Conservation (phyloP, 2,888 invertebrate genomes). For the Lasioglossum figueresi region DNA sequence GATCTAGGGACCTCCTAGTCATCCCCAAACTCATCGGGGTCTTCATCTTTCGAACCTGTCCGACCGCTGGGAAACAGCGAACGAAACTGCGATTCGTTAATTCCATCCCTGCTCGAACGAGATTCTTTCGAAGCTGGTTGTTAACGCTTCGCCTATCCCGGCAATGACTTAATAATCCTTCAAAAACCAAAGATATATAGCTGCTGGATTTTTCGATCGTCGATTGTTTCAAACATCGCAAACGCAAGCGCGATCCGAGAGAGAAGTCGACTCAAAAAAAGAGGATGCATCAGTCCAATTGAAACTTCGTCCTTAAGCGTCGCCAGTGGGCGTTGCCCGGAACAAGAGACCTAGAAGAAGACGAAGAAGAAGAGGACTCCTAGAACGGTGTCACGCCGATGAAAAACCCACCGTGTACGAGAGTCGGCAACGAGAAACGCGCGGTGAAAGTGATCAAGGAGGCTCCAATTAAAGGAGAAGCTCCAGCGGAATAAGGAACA, state of each 20-base stretch:
- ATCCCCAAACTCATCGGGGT: not conserved
- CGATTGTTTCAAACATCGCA: not conserved
- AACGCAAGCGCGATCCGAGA: not conserved
- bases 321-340: not conserved
- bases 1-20: not conserved
- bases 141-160: not conserved
- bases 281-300: not conserved
- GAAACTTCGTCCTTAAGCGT: not conserved
- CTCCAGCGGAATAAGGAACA: not conserved
- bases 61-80: not conserved
- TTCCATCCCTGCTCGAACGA: not conserved
- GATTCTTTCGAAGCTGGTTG: not conserved
- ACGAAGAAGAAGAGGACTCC: not conserved
- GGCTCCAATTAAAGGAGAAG: slow-evolving; percentile 16
- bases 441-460: slow-evolving; percentile 44
- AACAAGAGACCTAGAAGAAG: not conserved
- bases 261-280: not conserved
- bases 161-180: too few species aligned
- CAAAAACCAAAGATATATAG: too few species aligned
- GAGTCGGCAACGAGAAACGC: slow-evolving; percentile 33
- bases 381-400: slow-evolving; percentile 3
- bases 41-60: not conserved
- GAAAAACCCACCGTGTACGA: slow-evolving; percentile 10
- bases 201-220: too few species aligned
- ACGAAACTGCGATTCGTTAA: not conserved